Conservation (phyloP, 2,113 vertebrate species). For the Callipepla squamata region DNA sequence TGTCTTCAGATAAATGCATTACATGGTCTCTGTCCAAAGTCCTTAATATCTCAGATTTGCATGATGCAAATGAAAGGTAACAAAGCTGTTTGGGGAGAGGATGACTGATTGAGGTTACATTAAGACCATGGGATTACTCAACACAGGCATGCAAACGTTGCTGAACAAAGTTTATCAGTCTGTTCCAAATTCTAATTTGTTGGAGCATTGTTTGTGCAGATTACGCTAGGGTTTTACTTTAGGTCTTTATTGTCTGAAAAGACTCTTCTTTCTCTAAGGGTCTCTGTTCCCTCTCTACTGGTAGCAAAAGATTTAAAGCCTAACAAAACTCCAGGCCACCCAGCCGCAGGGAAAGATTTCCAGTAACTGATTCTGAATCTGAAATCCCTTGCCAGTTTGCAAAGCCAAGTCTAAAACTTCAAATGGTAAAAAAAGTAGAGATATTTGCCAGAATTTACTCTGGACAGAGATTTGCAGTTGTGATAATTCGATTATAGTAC, state of each 20-base stretch:
- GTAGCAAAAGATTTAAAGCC: slow-evolving; percentile 68
- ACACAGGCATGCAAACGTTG: neutral
- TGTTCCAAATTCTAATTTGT: slow-evolving; percentile 70
- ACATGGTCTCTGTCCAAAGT: slow-evolving; percentile 51
- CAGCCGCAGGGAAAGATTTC: slow-evolving; percentile 52
- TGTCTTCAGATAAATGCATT: slow-evolving; percentile 43
- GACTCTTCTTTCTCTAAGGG: slow-evolving; percentile 46
- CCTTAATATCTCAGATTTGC: slow-evolving; percentile 35
- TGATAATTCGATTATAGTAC: slow-evolving; percentile 18
- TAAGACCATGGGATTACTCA: slow-evolving; percentile 28
- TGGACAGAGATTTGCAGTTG: slow-evolving; percentile 19
- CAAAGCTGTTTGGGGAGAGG: neutral
- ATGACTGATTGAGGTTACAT: slow-evolving; percentile 24
- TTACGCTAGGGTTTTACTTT: slow-evolving; percentile 56
- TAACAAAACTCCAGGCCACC: slow-evolving; percentile 56
- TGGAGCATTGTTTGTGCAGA: slow-evolving; percentile 59
- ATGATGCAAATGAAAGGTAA: slow-evolving; percentile 16
- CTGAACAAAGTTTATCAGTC: slow-evolving; percentile 55
- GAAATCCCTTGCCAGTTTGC: slow-evolving; percentile 43
- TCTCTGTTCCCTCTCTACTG: slow-evolving; percentile 51
- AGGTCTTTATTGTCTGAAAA: slow-evolving; percentile 56
- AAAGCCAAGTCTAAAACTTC: slow-evolving; percentile 62
- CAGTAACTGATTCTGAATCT: slow-evolving; percentile 64
- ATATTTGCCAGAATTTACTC: neutral
- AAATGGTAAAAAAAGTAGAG: slow-evolving; percentile 40